phyloP scores from a whole-genome alignment of 2,113 vertebrate genomes.

The Potamarius usumacintae region DNA sequence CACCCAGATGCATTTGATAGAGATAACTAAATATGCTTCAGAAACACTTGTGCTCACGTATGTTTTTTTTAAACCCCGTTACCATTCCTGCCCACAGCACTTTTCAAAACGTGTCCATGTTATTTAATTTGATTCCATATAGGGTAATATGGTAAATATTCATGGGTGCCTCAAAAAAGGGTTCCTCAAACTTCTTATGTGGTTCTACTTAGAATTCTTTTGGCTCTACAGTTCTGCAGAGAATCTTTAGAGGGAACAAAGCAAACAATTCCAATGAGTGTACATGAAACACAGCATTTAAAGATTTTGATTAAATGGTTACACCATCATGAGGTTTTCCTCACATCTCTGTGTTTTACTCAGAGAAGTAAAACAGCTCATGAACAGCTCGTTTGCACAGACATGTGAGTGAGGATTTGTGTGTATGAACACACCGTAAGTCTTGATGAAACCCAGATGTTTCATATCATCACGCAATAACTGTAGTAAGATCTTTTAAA shows the following conservation, averaged over 20 bases:
- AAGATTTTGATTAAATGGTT: neutral
- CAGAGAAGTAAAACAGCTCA: neutral
- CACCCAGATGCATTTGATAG: neutral
- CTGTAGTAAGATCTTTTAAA: constrained; percentile 70
- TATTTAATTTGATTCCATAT: neutral
- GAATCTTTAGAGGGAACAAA: neutral
- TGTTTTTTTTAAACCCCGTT: neutral
- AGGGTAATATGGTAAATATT: neutral
- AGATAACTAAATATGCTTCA: neutral
- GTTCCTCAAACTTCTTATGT: neutral
- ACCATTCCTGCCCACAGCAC: neutral
- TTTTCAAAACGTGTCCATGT: neutral
- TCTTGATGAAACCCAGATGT: constrained; percentile 73
- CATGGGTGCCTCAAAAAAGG: neutral
- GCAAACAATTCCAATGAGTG: neutral
- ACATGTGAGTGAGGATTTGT: constrained; percentile 22
- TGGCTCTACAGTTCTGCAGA: neutral
- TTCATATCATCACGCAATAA: constrained; percentile 71
- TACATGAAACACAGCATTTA: neutral
- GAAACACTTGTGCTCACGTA: neutral
- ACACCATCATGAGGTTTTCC: neutral
- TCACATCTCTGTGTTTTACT: neutral
- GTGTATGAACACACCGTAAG: constrained; percentile 40
- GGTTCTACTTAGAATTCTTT: neutral
- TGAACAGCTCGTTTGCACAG: neutral